A percentile compares a stretch with the other conserved stretches of the same genome.
These are phyloP conservation scores for Diacarnus erythraeanus DNA, from an alignment of 37 sponge, comb jelly and placozoan genomes.

Conservation along the genomic window DNA sequence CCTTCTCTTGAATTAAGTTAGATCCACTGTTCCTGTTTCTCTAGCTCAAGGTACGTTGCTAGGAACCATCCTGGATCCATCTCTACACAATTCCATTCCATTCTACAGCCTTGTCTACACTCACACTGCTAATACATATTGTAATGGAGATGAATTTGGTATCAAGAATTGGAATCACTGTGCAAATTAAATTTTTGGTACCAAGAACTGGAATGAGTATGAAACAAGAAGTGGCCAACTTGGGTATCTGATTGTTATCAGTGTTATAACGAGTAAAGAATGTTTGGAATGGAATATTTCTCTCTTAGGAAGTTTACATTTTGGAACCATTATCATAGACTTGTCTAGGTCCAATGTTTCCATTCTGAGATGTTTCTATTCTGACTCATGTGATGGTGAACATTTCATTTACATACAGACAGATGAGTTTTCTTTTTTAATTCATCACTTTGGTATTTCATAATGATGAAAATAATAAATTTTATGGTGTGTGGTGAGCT, in stretches of 20 bases:
- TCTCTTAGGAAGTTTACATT: background rate
- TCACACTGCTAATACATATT: background rate
- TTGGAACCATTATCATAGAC: too few species aligned
- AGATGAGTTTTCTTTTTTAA: too few species aligned
- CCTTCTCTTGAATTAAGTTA: background rate
- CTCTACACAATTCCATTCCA: background rate
- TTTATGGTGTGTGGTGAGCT: too few species aligned
- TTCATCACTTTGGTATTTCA: too few species aligned
- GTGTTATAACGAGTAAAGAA: too few species aligned
- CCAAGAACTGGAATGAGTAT: background rate
- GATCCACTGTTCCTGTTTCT: constrained; percentile 20
- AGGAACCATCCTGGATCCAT: background rate
- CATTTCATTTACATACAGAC: too few species aligned
- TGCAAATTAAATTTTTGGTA: too few species aligned
- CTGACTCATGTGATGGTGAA: too few species aligned
- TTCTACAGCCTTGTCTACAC: background rate
- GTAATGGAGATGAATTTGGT: constrained; percentile 13
- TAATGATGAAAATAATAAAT: too few species aligned
- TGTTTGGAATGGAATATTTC: background rate
- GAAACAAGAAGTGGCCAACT: background rate
- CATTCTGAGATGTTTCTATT: too few species aligned
- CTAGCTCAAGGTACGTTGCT: constrained; percentile 14
- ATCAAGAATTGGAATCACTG: background rate
- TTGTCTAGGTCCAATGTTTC: too few species aligned
- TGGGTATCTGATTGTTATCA: background rate